Evolutionary conservation across 1,140 invertebrate genomes (phyloP).

Genomic region (Caenorhabditis brenneri): DNA sequence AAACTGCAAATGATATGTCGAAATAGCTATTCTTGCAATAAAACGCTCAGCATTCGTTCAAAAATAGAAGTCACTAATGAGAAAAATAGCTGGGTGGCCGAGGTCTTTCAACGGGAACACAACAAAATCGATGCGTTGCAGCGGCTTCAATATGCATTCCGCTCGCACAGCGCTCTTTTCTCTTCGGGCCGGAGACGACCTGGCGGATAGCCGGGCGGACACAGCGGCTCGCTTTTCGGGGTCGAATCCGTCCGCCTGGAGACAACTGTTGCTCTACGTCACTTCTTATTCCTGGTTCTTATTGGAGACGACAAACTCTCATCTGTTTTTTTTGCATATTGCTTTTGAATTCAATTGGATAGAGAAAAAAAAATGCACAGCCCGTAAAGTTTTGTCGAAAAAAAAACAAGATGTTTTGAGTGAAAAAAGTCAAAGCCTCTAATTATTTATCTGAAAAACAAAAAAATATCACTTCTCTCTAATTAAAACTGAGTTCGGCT

Average conservation of each 20-base stretch:
- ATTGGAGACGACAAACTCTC: neutral
- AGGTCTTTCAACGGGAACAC: neutral
- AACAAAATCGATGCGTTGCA: constrained; percentile 35
- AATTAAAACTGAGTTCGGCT: too few relatives aligned
- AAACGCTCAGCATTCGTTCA: neutral
- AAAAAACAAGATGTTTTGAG: too few relatives aligned
- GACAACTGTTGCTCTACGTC: constrained; percentile 24
- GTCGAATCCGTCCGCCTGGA: neutral
- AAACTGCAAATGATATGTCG: neutral
- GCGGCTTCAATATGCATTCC: constrained; percentile 29
- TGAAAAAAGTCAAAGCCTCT: too few relatives aligned
- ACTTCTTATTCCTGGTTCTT: neutral
- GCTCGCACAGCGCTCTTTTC: neutral
- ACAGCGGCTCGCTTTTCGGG: neutral
- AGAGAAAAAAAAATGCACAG: too few relatives aligned
- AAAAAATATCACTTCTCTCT: too few relatives aligned
- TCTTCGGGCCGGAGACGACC: neutral
- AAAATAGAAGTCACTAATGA: constrained; percentile 20
- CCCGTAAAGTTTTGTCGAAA: too few relatives aligned
- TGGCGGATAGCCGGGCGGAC: constrained; percentile 26
- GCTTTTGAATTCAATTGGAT: neutral
- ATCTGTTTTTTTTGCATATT: neutral
- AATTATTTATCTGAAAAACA: too few relatives aligned
- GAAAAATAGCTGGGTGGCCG: constrained; percentile 26
- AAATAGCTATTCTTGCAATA: neutral